phyloP scores from a whole-genome alignment of 2,797 vertebrate genomes.

The Hybognathus amarus region DNA sequence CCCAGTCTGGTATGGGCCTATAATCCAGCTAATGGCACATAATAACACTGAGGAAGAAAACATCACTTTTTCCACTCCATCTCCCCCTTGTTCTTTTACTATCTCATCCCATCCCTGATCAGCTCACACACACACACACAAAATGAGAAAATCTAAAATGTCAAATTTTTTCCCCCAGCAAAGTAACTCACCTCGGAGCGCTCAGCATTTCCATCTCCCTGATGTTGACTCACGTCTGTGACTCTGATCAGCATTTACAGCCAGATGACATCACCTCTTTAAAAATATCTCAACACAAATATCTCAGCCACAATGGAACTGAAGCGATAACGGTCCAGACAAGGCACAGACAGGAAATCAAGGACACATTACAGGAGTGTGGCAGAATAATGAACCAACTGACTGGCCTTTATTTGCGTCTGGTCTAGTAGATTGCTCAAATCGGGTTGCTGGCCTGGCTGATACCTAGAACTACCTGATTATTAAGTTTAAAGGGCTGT shows the following conservation, averaged over 20 bases:
- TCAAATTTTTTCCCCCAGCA: slow-evolving; percentile 11
- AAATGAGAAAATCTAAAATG: slow-evolving; percentile 15
- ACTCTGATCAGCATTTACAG: slow-evolving; percentile 57
- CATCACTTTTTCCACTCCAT: slow-evolving; percentile 47
- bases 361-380: slow-evolving; percentile 33
- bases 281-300: slow-evolving; percentile 56
- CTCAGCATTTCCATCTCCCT: slow-evolving; percentile 54
- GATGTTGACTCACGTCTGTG: slow-evolving; percentile 61
- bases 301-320: slow-evolving; percentile 23
- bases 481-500: not conserved
- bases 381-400: slow-evolving; percentile 18
- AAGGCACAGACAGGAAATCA: slow-evolving; percentile 39
- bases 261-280: slow-evolving; percentile 60
- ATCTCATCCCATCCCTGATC: slow-evolving; percentile 44
- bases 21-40: slow-evolving; percentile 65
- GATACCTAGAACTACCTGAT: not conserved
- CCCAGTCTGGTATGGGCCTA: slow-evolving; percentile 49
- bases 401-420: slow-evolving; percentile 19
- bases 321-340: slow-evolving; percentile 46
- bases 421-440: slow-evolving; percentile 1
- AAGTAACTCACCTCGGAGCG: slow-evolving; percentile 50
- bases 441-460: not conserved
- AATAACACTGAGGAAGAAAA: slow-evolving; percentile 60
- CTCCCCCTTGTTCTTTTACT: slow-evolving; percentile 17
- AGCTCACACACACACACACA: slow-evolving; percentile 29